These are phyloP conservation scores for Hoplodrina ambigua DNA, from an alignment of 2,888 invertebrate species.

Conservation along the genomic window DNA sequence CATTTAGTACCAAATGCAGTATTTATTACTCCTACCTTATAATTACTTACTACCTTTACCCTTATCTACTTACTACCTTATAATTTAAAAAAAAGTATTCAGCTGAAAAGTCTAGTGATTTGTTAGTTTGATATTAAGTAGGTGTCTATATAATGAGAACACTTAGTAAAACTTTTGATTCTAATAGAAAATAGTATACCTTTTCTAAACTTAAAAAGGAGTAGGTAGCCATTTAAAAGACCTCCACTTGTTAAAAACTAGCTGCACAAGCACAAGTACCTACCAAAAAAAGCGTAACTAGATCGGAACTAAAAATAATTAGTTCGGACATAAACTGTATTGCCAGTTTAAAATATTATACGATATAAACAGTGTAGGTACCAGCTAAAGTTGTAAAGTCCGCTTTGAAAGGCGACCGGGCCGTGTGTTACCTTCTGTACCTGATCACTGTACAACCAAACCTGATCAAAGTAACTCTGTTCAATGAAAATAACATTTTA, in stretches of 20 bases:
- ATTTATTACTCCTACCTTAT: too few species aligned
- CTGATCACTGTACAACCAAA: slow-evolving; percentile 45
- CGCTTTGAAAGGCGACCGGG: slow-evolving; percentile 54
- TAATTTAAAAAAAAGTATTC: too few species aligned
- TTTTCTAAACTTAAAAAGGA: too few species aligned
- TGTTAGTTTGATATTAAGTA: too few species aligned
- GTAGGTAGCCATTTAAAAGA: neutral
- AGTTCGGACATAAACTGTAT: slow-evolving; percentile 9
- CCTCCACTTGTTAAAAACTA: neutral
- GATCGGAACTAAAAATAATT: slow-evolving; percentile 10
- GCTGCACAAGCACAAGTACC: neutral
- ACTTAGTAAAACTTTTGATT: too few species aligned
- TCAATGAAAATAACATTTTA: slow-evolving; percentile 45
- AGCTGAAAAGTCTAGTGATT: too few species aligned
- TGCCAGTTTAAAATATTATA: slow-evolving; percentile 27
- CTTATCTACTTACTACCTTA: too few species aligned
- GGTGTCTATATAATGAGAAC: too few species aligned
- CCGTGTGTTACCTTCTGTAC: slow-evolving; percentile 34
- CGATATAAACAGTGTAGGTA: slow-evolving; percentile 9
- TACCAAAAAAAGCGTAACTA: slow-evolving; percentile 5
- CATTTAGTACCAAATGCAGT: too few species aligned
- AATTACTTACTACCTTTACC: too few species aligned
- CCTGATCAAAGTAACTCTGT: slow-evolving; percentile 51
- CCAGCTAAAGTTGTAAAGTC: slow-evolving; percentile 38
- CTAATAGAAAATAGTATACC: too few species aligned